phyloP scores from a whole-genome alignment of 2,888 invertebrate species.

The Cryptus viduatorius region DNA sequence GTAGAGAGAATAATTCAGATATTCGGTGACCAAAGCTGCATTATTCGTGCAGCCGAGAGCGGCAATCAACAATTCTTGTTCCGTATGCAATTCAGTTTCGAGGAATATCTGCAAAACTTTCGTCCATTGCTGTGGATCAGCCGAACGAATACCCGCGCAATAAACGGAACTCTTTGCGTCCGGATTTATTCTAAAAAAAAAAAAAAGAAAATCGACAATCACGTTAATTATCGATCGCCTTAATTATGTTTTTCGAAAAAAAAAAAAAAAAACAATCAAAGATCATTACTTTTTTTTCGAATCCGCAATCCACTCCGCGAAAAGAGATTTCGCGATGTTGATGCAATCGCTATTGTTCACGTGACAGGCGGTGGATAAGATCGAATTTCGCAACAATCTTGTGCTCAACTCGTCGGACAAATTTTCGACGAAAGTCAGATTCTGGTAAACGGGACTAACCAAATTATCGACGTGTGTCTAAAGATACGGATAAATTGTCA shows the following conservation, averaged over 20 bases:
- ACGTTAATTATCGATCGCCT: not conserved
- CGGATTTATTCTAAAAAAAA: conserved; percentile 67
- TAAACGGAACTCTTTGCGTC: conserved; percentile 69
- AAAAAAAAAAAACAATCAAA: not conserved
- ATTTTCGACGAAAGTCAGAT: conserved; percentile 81
- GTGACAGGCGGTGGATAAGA: conserved; percentile 74
- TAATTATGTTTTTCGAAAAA: not conserved
- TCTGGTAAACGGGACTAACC: conserved; percentile 58
- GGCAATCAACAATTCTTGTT: conserved; percentile 69
- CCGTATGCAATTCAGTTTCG: conserved; percentile 69
- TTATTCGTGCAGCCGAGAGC: conserved; percentile 71
- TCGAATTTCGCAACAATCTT: conserved; percentile 74
- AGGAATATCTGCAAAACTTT: conserved; percentile 65
- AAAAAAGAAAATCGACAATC: not conserved
- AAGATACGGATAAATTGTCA: conserved; percentile 66
- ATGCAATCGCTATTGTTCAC: conserved; percentile 73
- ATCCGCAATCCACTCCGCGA: conserved; percentile 74
- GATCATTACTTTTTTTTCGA: conserved; percentile 46
- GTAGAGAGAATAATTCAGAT: conserved; percentile 66
- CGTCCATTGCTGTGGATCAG: conserved; percentile 63
- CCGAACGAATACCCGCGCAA: conserved; percentile 67
- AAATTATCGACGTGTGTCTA: conserved; percentile 83
- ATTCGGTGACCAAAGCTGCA: conserved; percentile 60
- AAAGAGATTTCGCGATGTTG: conserved; percentile 70
- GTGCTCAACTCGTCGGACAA: conserved; percentile 64